Evolutionary conservation across 1,140 invertebrate species (phyloP).

Genomic region (Eumaeus atala): DNA sequence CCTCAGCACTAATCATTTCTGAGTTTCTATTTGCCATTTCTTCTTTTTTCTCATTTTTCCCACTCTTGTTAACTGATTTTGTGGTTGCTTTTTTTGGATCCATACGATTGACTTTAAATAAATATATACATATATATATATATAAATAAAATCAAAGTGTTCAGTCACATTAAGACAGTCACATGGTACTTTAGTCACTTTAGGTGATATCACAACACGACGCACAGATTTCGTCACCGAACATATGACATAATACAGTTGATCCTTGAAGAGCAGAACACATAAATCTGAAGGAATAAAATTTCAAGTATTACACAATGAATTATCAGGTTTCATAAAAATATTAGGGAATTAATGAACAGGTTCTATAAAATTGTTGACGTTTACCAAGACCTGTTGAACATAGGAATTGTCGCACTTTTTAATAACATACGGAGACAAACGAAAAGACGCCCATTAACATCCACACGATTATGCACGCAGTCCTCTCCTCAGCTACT

Average conservation of each 20-base stretch:
- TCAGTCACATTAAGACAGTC: slow-evolving; percentile 46
- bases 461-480: no score
- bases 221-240: slow-evolving; percentile 42
- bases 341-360: no score
- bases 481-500: no score
- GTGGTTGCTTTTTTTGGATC: slow-evolving; percentile 47
- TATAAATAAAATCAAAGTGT: slow-evolving; percentile 34
- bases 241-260: slow-evolving; percentile 33
- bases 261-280: slow-evolving; percentile 35
- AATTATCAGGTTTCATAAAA: no score
- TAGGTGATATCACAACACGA: slow-evolving; percentile 51
- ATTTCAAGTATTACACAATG: neutral
- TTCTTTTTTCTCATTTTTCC: slow-evolving; percentile 62
- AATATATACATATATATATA: slow-evolving; percentile 16
- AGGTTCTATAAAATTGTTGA: no score
- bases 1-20: slow-evolving; percentile 31
- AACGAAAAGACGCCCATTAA: no score
- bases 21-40: slow-evolving; percentile 37
- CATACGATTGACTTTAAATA: slow-evolving; percentile 28
- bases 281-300: slow-evolving; percentile 38
- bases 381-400: no score
- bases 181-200: slow-evolving; percentile 49
- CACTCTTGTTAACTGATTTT: slow-evolving; percentile 24
- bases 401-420: no score
- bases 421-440: no score